Conservation (phyloP, 1,140 invertebrate species). For the Scaptomyza hsui region DNA sequence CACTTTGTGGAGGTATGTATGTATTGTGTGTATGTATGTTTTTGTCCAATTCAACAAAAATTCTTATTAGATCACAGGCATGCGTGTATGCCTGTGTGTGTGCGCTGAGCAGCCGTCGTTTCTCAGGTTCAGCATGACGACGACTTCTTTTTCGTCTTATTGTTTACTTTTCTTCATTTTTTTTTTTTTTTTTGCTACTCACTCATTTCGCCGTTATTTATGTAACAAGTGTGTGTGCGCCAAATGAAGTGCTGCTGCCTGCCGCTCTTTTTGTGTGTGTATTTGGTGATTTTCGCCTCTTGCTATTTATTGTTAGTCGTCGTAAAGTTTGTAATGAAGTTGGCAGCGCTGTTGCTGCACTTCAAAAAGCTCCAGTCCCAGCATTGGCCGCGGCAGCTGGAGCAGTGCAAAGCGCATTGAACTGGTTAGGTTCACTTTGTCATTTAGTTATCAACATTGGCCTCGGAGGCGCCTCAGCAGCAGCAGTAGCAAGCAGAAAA, state of each 20-base stretch:
- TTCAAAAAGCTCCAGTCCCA: conserved; percentile 37
- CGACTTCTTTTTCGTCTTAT: conserved; percentile 66
- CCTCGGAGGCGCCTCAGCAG: conserved; percentile 38
- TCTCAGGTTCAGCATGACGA: conserved; percentile 50
- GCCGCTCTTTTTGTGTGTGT: conserved; percentile 35
- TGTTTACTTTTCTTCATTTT: conserved; percentile 47
- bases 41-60: conserved; percentile 42
- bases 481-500: neutral
- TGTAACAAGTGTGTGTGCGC: conserved; percentile 78
- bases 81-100: conserved; percentile 17
- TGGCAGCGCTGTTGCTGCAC: conserved; percentile 19
- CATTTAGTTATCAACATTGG: conserved; percentile 66
- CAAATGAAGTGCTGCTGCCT: conserved; percentile 63
- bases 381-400: conserved; percentile 3
- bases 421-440: conserved; percentile 68
- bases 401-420: conserved; percentile 69
- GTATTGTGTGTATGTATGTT: conserved; percentile 29
- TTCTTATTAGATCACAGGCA: conserved; percentile 64
- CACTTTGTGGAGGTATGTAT: conserved; percentile 66
- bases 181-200: conserved; percentile 42
- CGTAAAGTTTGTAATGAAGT: conserved; percentile 41
- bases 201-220: conserved; percentile 80
- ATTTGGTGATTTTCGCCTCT: conserved; percentile 55
- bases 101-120: conserved; percentile 42
- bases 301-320: conserved; percentile 29